Evolutionary conservation across 2,888 invertebrate genomes (phyloP).

Genomic region (Cataglyphis albicans): DNA sequence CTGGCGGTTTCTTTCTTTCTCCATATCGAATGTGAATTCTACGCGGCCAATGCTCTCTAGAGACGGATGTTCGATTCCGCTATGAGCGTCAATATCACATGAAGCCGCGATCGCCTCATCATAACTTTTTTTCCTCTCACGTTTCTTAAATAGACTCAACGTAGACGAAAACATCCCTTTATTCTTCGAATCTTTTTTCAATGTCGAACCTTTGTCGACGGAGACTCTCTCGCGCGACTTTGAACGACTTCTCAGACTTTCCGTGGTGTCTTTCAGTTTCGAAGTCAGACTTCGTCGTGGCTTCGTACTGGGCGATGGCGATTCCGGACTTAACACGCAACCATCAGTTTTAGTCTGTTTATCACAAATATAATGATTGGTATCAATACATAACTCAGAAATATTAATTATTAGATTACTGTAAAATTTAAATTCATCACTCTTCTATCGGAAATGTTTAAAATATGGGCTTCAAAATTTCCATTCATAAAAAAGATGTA

Average conservation of each 20-base stretch:
- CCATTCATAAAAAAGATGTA: not conserved
- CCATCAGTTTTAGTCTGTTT: constrained; percentile 81
- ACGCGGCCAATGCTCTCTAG: constrained; percentile 81
- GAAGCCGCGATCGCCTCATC: constrained; percentile 76
- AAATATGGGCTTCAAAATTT: not conserved
- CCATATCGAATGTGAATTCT: constrained; percentile 81
- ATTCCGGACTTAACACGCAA: constrained; percentile 83
- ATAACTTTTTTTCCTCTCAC: constrained; percentile 83
- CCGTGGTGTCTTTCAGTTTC: constrained; percentile 85
- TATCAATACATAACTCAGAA: constrained; percentile 11
- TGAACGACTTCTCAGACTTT: constrained; percentile 84
- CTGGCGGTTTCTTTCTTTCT: constrained; percentile 70
- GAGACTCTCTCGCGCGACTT: constrained; percentile 83
- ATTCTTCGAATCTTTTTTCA: constrained; percentile 83
- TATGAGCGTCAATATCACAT: constrained; percentile 47
- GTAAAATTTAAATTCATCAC: not conserved
- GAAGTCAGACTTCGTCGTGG: constrained; percentile 83
- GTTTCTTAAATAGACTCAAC: constrained; percentile 83
- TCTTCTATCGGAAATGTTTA: no score
- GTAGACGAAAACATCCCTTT: constrained; percentile 85
- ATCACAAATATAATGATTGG: constrained; percentile 54
- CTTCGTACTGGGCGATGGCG: constrained; percentile 82
- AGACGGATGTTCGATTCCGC: constrained; percentile 65
- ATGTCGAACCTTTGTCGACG: constrained; percentile 75
- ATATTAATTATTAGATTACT: not conserved